Percentiles rank a stretch among this genome's conserved stretches.
phyloP scores from a whole-genome alignment of 2,113 vertebrate genomes.

The Sisor rabdophorus region DNA sequence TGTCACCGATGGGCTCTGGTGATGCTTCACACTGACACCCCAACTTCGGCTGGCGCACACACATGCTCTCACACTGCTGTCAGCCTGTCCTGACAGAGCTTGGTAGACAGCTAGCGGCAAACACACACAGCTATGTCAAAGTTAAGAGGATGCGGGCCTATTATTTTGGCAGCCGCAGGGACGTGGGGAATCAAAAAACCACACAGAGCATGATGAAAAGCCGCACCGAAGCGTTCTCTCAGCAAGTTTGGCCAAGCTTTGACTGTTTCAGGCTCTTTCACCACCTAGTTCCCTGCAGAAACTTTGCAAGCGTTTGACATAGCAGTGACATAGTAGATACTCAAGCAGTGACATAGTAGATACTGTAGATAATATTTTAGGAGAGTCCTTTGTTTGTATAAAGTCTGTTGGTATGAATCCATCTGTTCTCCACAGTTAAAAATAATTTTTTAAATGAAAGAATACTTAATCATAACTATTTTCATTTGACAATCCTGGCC shows the following conservation, averaged over 20 bases:
- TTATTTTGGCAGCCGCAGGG: conserved; percentile 39
- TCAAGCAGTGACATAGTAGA: conserved; percentile 22
- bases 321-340: conserved; percentile 20
- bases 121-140: conserved; percentile 30
- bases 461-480: not conserved
- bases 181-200: conserved; percentile 32
- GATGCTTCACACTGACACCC: conserved; percentile 32
- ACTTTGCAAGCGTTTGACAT: conserved; percentile 33
- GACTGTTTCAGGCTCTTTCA: conserved; percentile 33
- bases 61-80: conserved; percentile 23
- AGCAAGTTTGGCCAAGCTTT: conserved; percentile 34
- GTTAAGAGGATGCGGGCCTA: conserved; percentile 35
- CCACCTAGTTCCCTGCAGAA: conserved; percentile 27
- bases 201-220: conserved; percentile 41
- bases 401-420: not conserved
- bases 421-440: not conserved
- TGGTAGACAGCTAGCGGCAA: conserved; percentile 36
- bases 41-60: conserved; percentile 12
- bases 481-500: not conserved
- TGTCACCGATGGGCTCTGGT: conserved; percentile 29
- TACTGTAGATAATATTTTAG: conserved; percentile 10
- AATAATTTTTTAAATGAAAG: not conserved
- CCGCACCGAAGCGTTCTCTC: conserved; percentile 11
- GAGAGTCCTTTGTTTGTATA: conserved; percentile 22
- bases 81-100: conserved; percentile 35